A percentile compares a stretch with the other conserved stretches of the same genome.
These are phyloP conservation scores for Nasonia oneida DNA, from an alignment of 2,888 invertebrate genomes.

Conservation along the genomic window DNA sequence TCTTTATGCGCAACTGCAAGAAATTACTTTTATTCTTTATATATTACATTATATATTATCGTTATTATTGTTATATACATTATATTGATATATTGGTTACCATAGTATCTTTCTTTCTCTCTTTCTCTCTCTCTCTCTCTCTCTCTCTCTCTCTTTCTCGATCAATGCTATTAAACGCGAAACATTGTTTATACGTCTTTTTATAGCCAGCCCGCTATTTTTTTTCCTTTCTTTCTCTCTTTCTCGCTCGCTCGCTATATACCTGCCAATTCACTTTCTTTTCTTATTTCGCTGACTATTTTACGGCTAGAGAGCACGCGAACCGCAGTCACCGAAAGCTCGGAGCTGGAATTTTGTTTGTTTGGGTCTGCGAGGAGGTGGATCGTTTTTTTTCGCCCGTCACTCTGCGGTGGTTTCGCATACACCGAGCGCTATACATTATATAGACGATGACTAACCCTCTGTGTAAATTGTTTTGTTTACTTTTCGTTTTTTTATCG, in stretches of 20 bases:
- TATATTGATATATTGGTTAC: slow-evolving; percentile 53
- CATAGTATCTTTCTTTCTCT: slow-evolving; percentile 16
- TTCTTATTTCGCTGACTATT: slow-evolving; percentile 24
- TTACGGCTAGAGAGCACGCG: slow-evolving; percentile 28
- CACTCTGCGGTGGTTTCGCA: slow-evolving; percentile 31
- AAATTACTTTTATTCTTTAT: slow-evolving; percentile 62
- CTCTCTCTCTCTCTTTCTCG: not conserved
- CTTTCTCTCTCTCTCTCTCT: not conserved
- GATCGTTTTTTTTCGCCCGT: slow-evolving; percentile 20
- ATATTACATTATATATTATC: slow-evolving; percentile 30
- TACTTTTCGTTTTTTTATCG: slow-evolving; percentile 36
- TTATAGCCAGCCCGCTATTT: not conserved
- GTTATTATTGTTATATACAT: slow-evolving; percentile 45
- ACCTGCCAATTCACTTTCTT: slow-evolving; percentile 13
- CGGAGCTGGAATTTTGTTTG: slow-evolving; percentile 14
- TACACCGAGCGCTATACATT: slow-evolving; percentile 15
- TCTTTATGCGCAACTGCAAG: slow-evolving; percentile 76
- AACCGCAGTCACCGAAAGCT: not conserved
- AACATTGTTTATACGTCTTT: slow-evolving; percentile 25
- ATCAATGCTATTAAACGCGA: slow-evolving; percentile 20
- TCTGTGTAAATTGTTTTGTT: slow-evolving; percentile 8
- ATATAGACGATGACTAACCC: slow-evolving; percentile 43
- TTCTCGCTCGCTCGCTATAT: not conserved
- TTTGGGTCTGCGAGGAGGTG: slow-evolving; percentile 32
- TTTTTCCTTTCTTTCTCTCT: not conserved